Conservation (phyloP, 2,888 invertebrate genomes). For the Rhimphoctona megacephalus region DNA sequence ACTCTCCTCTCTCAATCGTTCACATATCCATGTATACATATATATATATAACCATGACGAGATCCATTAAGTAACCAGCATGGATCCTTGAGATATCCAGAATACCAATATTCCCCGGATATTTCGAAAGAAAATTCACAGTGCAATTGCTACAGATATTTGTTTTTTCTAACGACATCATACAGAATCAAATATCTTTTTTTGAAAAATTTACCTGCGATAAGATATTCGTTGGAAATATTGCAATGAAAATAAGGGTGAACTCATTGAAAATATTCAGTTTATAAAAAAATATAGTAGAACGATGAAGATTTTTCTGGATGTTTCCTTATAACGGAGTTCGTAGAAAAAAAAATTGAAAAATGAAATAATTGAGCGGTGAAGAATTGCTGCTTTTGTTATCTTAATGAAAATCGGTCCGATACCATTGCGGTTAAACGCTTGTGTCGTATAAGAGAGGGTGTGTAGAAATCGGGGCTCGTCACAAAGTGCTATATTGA, state of each 20-base stretch:
- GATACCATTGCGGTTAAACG: slow-evolving; percentile 58
- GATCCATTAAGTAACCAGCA: slow-evolving; percentile 48
- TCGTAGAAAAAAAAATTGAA: background rate
- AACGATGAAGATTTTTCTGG: background rate
- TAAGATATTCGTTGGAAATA: background rate
- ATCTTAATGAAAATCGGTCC: slow-evolving; percentile 42
- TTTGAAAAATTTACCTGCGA: background rate
- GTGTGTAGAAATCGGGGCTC: slow-evolving; percentile 71
- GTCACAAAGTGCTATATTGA: slow-evolving; percentile 80
- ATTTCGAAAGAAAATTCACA: slow-evolving; percentile 7
- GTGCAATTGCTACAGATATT: slow-evolving; percentile 17
- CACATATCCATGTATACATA: slow-evolving; percentile 47
- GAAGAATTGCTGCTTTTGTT: slow-evolving; percentile 32
- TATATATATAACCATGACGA: slow-evolving; percentile 23
- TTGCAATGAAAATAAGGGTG: background rate
- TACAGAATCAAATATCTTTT: background rate
- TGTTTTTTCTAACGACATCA: background rate
- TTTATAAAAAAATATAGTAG: background rate
- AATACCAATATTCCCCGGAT: slow-evolving; percentile 39
- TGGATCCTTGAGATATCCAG: slow-evolving; percentile 25
- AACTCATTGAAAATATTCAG: background rate
- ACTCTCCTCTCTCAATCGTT: slow-evolving; percentile 67
- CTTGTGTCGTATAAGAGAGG: slow-evolving; percentile 40
- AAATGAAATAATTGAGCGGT: background rate
- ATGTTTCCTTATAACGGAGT: background rate